Percentiles rank a stretch among this genome's conserved stretches.
Conservation (phyloP, 2,888 invertebrate species). For the Colostygia pectinataria region DNA sequence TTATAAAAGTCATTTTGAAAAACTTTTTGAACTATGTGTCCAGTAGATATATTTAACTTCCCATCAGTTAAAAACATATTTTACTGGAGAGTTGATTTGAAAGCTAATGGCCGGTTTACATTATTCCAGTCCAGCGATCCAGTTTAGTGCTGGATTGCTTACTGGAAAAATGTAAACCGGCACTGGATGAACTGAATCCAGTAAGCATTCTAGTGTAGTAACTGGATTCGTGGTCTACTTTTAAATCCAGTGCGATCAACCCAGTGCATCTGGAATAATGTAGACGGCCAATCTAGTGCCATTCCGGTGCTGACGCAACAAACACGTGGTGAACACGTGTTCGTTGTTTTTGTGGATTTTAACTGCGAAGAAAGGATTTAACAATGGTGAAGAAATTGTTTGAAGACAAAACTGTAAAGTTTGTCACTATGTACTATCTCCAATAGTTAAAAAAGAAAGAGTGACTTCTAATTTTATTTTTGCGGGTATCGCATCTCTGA, state of each 20-base stretch:
- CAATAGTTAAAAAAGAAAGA: too few species aligned
- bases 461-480: too few species aligned
- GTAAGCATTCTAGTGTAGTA: conserved; percentile 25
- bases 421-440: conserved; percentile 31
- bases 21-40: too few species aligned
- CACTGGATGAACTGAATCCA: conserved; percentile 15
- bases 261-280: conserved; percentile 25
- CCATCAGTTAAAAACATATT: too few species aligned
- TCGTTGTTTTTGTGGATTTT: too few species aligned
- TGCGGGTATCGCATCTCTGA: too few species aligned
- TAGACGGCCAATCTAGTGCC: conserved; percentile 28
- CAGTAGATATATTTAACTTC: too few species aligned
- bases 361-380: neutral
- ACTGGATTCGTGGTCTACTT: conserved; percentile 30
- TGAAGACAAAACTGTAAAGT: conserved; percentile 18
- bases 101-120: conserved; percentile 29
- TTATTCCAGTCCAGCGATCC: conserved; percentile 30
- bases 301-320: neutral
- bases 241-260: conserved; percentile 19
- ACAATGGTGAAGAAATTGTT: conserved; percentile 18
- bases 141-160: conserved; percentile 27
- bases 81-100: too few species aligned
- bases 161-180: conserved; percentile 27
- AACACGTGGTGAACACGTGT: too few species aligned
- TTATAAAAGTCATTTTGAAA: too few species aligned